Conservation (phyloP, 2,888 invertebrate species). For the Cancer borealis region DNA sequence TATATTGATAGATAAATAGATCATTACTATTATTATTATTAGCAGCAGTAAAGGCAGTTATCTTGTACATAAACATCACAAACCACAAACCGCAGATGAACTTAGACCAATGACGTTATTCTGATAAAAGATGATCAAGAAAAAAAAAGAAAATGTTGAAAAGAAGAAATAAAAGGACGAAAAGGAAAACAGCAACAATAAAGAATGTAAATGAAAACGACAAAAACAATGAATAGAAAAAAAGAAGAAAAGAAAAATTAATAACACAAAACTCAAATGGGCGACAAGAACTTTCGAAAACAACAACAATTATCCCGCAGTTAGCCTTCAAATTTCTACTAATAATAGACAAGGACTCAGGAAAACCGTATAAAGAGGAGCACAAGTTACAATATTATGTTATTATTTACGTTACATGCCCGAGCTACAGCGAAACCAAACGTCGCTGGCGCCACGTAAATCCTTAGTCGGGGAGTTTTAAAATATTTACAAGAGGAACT, state of each 20-base stretch:
- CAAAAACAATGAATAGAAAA: too few relatives aligned
- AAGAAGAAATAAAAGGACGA: too few relatives aligned
- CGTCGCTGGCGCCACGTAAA: neutral
- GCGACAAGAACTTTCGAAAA: neutral
- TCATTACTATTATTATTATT: neutral
- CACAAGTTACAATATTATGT: too few relatives aligned
- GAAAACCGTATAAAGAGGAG: too few relatives aligned
- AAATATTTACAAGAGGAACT: neutral
- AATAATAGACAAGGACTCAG: too few relatives aligned
- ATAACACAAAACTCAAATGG: neutral
- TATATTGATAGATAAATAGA: too few relatives aligned
- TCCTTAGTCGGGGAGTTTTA: neutral
- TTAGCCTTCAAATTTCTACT: neutral
- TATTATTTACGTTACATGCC: neutral
- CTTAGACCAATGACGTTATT: neutral
- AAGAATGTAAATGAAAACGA: too few relatives aligned
- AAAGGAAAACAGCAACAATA: too few relatives aligned
- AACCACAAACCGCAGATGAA: neutral
- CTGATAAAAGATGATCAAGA: too few relatives aligned
- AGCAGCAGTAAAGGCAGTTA: too few relatives aligned
- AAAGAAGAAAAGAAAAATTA: neutral
- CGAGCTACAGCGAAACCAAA: neutral
- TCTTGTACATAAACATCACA: neutral
- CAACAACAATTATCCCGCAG: neutral
- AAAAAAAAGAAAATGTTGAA: too few relatives aligned